phyloP scores from a whole-genome alignment of 2,797 vertebrate species.

The Glyptemys insculpta region DNA sequence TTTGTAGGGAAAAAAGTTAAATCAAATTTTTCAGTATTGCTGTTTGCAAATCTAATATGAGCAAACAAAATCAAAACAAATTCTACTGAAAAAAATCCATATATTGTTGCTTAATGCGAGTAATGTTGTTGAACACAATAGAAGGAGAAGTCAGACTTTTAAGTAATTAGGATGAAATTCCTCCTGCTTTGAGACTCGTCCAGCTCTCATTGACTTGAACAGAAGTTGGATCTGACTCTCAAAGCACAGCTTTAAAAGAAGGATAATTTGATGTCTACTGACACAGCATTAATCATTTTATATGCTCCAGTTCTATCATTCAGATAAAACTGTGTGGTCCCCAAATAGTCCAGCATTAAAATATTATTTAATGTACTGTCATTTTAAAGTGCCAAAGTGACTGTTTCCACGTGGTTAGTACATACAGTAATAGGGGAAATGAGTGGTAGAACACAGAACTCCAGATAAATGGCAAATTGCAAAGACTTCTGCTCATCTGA shows the following conservation, averaged over 20 bases:
- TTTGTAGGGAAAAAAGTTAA: not conserved
- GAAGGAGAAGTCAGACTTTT: not conserved
- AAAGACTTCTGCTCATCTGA: not conserved
- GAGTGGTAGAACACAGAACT: not conserved
- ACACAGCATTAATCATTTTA: not conserved
- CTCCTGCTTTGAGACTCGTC: not conserved
- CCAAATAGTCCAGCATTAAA: not conserved
- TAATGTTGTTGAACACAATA: not conserved
- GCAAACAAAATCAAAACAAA: not conserved
- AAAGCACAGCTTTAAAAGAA: not conserved
- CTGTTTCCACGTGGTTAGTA: not conserved
- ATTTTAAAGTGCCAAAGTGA: not conserved
- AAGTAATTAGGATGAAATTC: not conserved
- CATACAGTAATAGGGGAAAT: not conserved
- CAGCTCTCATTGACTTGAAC: not conserved
- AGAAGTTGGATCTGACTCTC: not conserved
- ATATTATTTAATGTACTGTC: not conserved
- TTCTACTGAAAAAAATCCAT: not conserved
- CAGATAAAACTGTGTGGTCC: not conserved
- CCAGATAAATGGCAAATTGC: not conserved
- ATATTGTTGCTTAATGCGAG: not conserved
- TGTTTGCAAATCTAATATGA: not conserved
- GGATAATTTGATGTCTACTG: not conserved
- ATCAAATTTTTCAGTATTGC: not conserved
- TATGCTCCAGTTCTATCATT: not conserved